These are phyloP conservation scores for Pseudanteris insignis DNA, from an alignment of 2,888 invertebrate species.

Conservation along the genomic window DNA sequence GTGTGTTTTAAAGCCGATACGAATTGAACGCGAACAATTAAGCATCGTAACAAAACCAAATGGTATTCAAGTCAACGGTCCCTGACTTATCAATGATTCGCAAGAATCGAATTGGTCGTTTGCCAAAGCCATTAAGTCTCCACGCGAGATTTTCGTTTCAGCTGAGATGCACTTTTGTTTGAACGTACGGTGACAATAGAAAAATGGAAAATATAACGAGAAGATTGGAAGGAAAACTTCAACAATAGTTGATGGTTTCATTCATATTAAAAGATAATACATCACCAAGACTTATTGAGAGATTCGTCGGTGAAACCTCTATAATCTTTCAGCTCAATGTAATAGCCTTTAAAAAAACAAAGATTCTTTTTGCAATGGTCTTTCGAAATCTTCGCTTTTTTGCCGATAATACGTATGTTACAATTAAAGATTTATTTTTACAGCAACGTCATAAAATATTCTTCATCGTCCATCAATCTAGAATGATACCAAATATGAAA, in stretches of 20 bases:
- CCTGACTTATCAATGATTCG: constrained; percentile 35
- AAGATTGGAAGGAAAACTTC: constrained; percentile 24
- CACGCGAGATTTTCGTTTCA: constrained; percentile 51
- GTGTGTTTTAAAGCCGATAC: too few relatives aligned
- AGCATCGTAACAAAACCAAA: constrained; percentile 22
- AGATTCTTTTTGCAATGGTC: constrained; percentile 6
- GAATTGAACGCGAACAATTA: constrained; percentile 37
- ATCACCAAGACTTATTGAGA: constrained; percentile 44
- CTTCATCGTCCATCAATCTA: too few relatives aligned
- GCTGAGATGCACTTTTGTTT: constrained; percentile 57
- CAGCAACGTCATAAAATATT: too few relatives aligned
- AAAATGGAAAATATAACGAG: constrained; percentile 59
- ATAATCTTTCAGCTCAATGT: constrained; percentile 42
- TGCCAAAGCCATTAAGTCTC: constrained; percentile 58
- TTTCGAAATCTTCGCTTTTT: too few relatives aligned
- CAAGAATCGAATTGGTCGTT: constrained; percentile 53
- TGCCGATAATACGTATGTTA: too few relatives aligned
- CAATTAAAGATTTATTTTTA: too few relatives aligned
- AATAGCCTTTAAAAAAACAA: constrained; percentile 34
- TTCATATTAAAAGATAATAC: constrained; percentile 36
- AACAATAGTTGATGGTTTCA: constrained; percentile 43
- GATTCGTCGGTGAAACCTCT: constrained; percentile 41
- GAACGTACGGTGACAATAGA: constrained; percentile 57
- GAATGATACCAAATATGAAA: too few relatives aligned
- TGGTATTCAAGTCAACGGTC: constrained; percentile 37